Conservation (phyloP, 2,113 vertebrate species). For the Dipodomys ordii region DNA sequence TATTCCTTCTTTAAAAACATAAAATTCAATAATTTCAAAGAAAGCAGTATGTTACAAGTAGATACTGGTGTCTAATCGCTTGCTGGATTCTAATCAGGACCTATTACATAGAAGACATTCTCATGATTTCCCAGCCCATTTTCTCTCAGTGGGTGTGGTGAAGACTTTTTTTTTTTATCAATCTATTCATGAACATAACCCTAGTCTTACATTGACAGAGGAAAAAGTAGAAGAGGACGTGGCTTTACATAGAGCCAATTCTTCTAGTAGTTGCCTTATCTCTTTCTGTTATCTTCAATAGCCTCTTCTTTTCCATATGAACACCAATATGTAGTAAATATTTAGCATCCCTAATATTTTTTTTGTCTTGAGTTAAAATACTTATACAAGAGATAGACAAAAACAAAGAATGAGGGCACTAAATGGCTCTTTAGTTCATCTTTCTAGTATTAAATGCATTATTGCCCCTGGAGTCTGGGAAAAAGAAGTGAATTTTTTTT, state of each 20-base stretch:
- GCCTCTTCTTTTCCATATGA: slow-evolving; percentile 71
- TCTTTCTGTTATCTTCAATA: slow-evolving; percentile 83
- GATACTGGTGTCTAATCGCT: slow-evolving; percentile 78
- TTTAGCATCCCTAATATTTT: slow-evolving; percentile 65
- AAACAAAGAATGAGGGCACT: too few relatives aligned
- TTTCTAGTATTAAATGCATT: too few relatives aligned
- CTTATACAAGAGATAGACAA: not conserved
- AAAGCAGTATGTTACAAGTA: slow-evolving; percentile 69
- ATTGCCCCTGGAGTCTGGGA: too few relatives aligned
- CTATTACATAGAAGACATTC: slow-evolving; percentile 70
- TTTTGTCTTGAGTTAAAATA: slow-evolving; percentile 67
- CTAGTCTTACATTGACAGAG: slow-evolving; percentile 77
- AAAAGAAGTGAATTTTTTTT: too few relatives aligned
- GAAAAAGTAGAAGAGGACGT: slow-evolving; percentile 80
- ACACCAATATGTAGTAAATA: slow-evolving; percentile 72
- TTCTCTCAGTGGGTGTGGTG: slow-evolving; percentile 81
- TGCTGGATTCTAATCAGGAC: slow-evolving; percentile 82
- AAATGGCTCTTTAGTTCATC: too few relatives aligned
- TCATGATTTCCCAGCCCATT: slow-evolving; percentile 58
- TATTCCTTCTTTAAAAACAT: slow-evolving; percentile 22
- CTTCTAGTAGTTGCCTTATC: slow-evolving; percentile 79
- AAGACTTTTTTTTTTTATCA: slow-evolving; percentile 79
- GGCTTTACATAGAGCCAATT: slow-evolving; percentile 82
- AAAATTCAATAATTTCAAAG: slow-evolving; percentile 73
- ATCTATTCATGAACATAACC: slow-evolving; percentile 82